Evolutionary conservation across 2,888 invertebrate genomes (phyloP).

Genomic region (Nasonovia ribisnigri): DNA sequence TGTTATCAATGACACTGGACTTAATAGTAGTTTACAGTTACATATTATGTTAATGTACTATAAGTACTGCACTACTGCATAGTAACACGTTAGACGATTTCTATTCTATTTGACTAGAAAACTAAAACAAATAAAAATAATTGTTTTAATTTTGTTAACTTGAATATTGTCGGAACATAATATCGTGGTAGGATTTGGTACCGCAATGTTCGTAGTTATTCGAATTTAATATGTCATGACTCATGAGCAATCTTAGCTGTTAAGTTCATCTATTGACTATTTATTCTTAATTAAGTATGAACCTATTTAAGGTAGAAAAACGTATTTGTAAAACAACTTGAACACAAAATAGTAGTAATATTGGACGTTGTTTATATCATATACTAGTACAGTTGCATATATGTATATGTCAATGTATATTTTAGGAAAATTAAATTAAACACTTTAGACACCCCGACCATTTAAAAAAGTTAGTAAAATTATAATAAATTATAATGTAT

Average conservation of each 20-base stretch:
- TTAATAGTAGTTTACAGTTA: not conserved
- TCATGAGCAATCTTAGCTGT: not conserved
- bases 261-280: not conserved
- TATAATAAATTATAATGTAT: not conserved
- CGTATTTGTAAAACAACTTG: not conserved
- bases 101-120: not conserved
- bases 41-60: not conserved
- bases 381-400: not conserved
- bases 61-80: too few species aligned
- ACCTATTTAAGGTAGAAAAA: not conserved
- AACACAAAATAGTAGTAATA: not conserved
- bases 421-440: not conserved
- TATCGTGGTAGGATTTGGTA: not conserved
- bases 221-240: not conserved
- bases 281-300: not conserved
- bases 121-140: not conserved
- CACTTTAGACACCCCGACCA: not conserved
- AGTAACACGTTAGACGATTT: not conserved
- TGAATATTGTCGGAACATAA: not conserved
- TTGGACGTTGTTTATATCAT: too few species aligned
- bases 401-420: not conserved
- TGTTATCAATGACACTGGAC: not conserved
- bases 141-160: too few species aligned
- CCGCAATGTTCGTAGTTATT: not conserved
- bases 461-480: not conserved